Evolutionary conservation across 2,113 vertebrate species (phyloP).

Genomic region (Arothron firmamentum): DNA sequence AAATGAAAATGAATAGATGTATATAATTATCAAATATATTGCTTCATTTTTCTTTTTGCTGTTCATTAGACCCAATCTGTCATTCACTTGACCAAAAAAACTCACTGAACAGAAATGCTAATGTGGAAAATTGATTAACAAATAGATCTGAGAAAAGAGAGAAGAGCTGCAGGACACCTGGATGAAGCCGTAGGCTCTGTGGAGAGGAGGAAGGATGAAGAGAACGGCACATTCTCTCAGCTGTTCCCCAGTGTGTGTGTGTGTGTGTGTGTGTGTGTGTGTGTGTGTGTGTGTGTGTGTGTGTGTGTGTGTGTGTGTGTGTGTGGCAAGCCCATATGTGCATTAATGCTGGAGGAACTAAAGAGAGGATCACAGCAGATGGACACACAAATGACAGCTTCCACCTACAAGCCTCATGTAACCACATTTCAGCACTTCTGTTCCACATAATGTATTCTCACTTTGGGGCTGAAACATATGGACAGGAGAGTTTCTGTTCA

Average conservation of each 20-base stretch:
- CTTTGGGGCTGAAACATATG: constrained; percentile 19
- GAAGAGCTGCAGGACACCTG: constrained; percentile 59
- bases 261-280: constrained; percentile 23
- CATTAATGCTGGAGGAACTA: constrained; percentile 68
- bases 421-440: constrained; percentile 37
- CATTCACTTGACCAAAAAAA: not conserved
- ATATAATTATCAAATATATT: too few relatives aligned
- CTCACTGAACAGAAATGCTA: not conserved
- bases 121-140: too few relatives aligned
- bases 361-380: constrained; percentile 69
- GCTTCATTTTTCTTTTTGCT: too few relatives aligned
- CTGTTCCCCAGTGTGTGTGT: constrained; percentile 56
- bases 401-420: constrained; percentile 57
- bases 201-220: constrained; percentile 35
- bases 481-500: constrained; percentile 12
- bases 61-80: too few relatives aligned
- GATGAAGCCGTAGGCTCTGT: constrained; percentile 61
- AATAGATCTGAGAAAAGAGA: constrained; percentile 1
- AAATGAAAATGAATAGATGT: too few relatives aligned
- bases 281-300: constrained; percentile 40
- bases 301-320: constrained; percentile 23
- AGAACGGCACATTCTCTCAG: constrained; percentile 55
- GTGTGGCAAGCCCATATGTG: constrained; percentile 62
- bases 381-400: constrained; percentile 60
- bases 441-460: constrained; percentile 24